Percentiles rank a stretch among this genome's conserved stretches.
These are phyloP conservation scores for Philopedon plagiatum DNA, from an alignment of 2,888 invertebrate species.

Conservation along the genomic window DNA sequence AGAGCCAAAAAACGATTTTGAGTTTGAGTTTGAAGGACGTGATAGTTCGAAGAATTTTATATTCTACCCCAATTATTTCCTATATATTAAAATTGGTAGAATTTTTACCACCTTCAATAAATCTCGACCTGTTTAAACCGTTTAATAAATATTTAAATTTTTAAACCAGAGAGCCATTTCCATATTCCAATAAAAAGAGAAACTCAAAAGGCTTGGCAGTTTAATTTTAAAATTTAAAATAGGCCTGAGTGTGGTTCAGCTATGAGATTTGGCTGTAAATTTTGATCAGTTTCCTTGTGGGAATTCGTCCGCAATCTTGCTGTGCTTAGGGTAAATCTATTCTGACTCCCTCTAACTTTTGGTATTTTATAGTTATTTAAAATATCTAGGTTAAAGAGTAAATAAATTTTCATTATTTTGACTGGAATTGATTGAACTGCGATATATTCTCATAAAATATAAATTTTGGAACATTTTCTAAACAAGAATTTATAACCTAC, in stretches of 20 bases:
- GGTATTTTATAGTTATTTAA: conserved; percentile 24
- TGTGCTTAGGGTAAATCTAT: conserved; percentile 61
- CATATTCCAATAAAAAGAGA: not conserved
- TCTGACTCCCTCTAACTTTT: conserved; percentile 60
- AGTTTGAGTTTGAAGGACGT: no score
- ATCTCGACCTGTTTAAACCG: not conserved
- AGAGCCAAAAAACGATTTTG: no score
- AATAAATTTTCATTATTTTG: conserved; percentile 32
- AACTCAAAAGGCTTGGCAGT: conserved; percentile 50
- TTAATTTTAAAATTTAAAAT: conserved; percentile 58
- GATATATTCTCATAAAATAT: not conserved
- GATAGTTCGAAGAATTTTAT: no score
- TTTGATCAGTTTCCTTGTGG: conserved; percentile 59
- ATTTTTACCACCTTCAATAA: not conserved
- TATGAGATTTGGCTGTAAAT: conserved; percentile 59
- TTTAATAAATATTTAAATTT: conserved; percentile 8
- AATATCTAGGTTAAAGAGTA: conserved; percentile 29
- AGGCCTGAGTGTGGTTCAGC: conserved; percentile 50
- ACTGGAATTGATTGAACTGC: not conserved
- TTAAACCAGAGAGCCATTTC: not conserved
- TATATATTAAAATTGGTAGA: no score
- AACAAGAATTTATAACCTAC: conserved; percentile 1
- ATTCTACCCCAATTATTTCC: no score
- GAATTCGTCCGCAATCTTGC: conserved; percentile 56
- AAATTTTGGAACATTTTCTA: not conserved